phyloP scores from a whole-genome alignment of 1,140 invertebrate genomes.

The Zaprionus inermis region DNA sequence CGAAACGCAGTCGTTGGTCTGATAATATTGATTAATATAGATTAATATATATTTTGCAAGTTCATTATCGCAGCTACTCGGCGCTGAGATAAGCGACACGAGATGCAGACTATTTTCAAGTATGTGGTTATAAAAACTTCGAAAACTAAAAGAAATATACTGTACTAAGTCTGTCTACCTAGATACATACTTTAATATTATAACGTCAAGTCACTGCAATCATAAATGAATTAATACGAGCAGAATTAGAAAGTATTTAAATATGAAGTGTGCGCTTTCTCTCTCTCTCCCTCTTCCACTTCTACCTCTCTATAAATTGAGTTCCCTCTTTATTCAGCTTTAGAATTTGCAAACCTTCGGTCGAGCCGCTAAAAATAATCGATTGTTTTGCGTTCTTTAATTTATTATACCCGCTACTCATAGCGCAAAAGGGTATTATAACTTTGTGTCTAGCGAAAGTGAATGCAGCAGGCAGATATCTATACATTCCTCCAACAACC shows the following conservation, averaged over 20 bases:
- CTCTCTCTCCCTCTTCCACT: neutral
- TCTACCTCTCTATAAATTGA: neutral
- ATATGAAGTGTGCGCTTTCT: neutral
- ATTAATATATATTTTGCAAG: neutral
- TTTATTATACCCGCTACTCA: too few species aligned
- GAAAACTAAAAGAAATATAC: neutral
- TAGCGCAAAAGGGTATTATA: too few species aligned
- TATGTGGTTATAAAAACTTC: neutral
- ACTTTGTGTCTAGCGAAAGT: too few species aligned
- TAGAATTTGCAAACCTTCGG: neutral
- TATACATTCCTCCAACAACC: too few species aligned
- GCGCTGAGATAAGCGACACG: slow-evolving; percentile 4
- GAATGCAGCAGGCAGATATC: too few species aligned
- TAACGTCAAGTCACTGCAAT: neutral
- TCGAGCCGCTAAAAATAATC: too few species aligned
- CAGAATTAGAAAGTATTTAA: neutral
- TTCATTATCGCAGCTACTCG: slow-evolving; percentile 12
- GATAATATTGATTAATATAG: too few species aligned
- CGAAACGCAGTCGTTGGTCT: neutral
- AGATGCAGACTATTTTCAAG: neutral
- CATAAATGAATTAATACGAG: neutral
- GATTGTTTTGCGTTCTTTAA: too few species aligned
- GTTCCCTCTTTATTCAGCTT: neutral
- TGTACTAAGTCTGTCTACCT: neutral
- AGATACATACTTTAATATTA: too few species aligned